These are phyloP conservation scores for Ascidia mentula DNA, from an alignment of 23 tunicate genomes.

Conservation along the genomic window DNA sequence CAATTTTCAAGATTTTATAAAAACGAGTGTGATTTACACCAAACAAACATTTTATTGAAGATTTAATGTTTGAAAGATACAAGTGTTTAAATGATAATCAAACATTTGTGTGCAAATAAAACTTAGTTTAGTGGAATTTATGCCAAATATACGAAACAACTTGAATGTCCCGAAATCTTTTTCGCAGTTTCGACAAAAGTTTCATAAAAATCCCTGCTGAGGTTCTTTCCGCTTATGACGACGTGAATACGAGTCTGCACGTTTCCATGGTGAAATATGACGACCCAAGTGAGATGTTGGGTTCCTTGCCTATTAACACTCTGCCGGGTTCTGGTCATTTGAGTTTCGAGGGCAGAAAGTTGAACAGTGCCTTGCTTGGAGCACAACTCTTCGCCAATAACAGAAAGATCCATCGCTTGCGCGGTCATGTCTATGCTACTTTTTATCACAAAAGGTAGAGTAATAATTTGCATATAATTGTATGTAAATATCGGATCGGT, in stretches of 20 bases:
- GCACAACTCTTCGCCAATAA: slow-evolving; percentile 36
- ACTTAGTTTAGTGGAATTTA: too few species aligned
- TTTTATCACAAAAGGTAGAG: slow-evolving; percentile 70
- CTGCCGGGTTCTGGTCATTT: slow-evolving; percentile 12
- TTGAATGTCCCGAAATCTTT: too few species aligned
- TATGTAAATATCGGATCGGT: too few species aligned
- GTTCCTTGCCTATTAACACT: slow-evolving; percentile 35
- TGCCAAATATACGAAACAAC: too few species aligned
- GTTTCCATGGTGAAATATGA: slow-evolving; percentile 50
- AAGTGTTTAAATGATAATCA: too few species aligned
- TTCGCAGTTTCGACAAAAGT: slow-evolving; percentile 32
- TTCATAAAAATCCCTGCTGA: slow-evolving; percentile 40
- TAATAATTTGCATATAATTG: too few species aligned
- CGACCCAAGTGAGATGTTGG: slow-evolving; percentile 27
- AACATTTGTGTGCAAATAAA: too few species aligned
- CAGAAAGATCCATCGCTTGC: slow-evolving; percentile 11
- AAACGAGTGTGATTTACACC: too few species aligned
- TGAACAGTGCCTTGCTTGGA: slow-evolving; percentile 79
- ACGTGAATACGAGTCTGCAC: slow-evolving; percentile 26
- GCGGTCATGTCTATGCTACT: slow-evolving; percentile 34
- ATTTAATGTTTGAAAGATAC: too few species aligned
- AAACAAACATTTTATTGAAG: too few species aligned
- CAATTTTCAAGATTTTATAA: too few species aligned
- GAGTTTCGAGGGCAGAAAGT: slow-evolving; percentile 50
- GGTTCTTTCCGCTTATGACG: slow-evolving; percentile 13